Evolutionary conservation across 2,888 invertebrate species (phyloP), one percentile per base, ranked within the genome.

Genomic region (Drosophila parthenogenetica): DNA sequence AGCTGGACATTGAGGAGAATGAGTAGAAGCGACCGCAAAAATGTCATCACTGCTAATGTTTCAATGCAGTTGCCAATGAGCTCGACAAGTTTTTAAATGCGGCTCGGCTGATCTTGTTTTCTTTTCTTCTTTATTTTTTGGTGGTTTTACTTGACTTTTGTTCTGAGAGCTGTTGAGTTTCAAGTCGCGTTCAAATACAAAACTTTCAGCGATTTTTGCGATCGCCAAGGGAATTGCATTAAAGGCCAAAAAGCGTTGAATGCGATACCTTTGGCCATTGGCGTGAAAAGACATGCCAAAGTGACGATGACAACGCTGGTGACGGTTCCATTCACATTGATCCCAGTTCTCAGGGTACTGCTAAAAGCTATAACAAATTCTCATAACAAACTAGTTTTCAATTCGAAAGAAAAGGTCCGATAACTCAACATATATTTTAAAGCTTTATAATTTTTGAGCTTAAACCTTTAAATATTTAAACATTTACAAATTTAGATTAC

Each of bases 31-130:
- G 77, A 90, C 90, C 91, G 85, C 90, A 90, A 85, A 90, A 90
- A 90, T 90, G 90, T 90, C 90, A 90, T 90, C 90, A 90, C 89
- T 89, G 90, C 89, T 90, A 88, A 87, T 87, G 89, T 89, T 90
- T 90, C 90, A 90, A 89, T 89, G 90, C 84, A 87, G 77, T 85
- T 76, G 69, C 67, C 85, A 67, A 60, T 77, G 76, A 51, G 66
- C 66, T 54, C 55, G 68, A 64, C 65, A 69, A 65, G 60, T 71
- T 73, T 69, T 77, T 68, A 66, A 58, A 50, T 59, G 49, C 63
- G 69, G 66, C 77, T n/a, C 63, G 69, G 66, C 77, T 79, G 73
- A 83, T 87, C 77, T 87, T 65, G 64, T 73, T 70, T 43, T 43
- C 19, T 55, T 55, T 55, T 55, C n/a, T 43, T 32, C 42, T 17